phyloP scores from a whole-genome alignment of 2,888 invertebrate genomes.

The Drosophila borborema region DNA sequence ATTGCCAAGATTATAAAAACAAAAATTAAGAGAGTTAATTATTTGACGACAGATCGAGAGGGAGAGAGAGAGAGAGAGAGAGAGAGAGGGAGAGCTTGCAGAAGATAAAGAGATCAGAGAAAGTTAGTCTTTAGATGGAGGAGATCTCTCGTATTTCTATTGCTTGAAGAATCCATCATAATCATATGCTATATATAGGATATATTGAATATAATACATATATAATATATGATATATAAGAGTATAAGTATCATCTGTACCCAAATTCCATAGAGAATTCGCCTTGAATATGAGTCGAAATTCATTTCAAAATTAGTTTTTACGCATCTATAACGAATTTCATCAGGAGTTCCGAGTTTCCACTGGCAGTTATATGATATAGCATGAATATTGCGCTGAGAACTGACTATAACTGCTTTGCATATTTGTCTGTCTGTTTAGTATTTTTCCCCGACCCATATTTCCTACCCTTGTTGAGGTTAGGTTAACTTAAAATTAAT shows the following conservation, averaged over 20 bases:
- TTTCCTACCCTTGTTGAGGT: slow-evolving; percentile 6
- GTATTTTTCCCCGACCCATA: background rate
- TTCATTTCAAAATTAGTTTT: background rate
- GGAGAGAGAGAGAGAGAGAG: background rate
- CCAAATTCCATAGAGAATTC: too few relatives aligned
- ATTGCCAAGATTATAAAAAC: slow-evolving; percentile 23
- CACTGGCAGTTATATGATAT: background rate
- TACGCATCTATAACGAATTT: background rate
- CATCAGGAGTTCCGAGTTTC: background rate
- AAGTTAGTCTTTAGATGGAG: background rate
- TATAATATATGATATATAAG: too few relatives aligned
- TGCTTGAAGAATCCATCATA: background rate
- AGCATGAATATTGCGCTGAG: background rate
- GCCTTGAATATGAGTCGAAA: background rate
- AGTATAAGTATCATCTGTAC: too few relatives aligned
- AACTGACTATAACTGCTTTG: background rate
- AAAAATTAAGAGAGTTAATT: background rate
- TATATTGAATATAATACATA: too few relatives aligned
- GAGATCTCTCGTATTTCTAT: background rate
- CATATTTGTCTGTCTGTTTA: background rate
- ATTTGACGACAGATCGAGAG: too few relatives aligned
- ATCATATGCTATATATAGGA: too few relatives aligned
- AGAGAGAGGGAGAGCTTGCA: background rate
- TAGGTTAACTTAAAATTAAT: slow-evolving; percentile 4
- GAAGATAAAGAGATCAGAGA: background rate